These are phyloP conservation scores for Pyxicephalus adspersus DNA, from an alignment of 2,113 vertebrate species.

Conservation along the genomic window DNA sequence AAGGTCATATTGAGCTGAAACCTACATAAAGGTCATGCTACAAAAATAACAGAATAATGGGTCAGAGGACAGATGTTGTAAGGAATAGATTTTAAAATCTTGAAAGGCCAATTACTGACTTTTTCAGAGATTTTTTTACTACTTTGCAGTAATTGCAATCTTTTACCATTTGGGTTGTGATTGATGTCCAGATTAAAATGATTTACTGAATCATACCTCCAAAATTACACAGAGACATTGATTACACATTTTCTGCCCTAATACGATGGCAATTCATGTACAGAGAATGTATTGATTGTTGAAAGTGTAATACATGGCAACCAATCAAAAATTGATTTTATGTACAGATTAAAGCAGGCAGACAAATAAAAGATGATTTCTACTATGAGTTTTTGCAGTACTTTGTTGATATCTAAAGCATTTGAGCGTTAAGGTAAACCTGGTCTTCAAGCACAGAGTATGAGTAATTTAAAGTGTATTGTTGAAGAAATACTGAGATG, in stretches of 20 bases:
- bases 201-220: background rate
- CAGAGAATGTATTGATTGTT: too few relatives aligned
- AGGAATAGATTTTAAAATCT: background rate
- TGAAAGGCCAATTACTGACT: conserved; percentile 28
- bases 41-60: background rate
- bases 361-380: too few relatives aligned
- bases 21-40: background rate
- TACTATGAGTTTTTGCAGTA: too few relatives aligned
- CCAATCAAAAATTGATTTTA: too few relatives aligned
- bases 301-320: too few relatives aligned
- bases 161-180: background rate
- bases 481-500: too few relatives aligned
- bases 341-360: too few relatives aligned
- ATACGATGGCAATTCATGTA: too few relatives aligned
- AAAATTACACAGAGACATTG: background rate
- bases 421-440: too few relatives aligned
- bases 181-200: background rate
- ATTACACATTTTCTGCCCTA: background rate
- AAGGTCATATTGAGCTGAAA: too few relatives aligned
- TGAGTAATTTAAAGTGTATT: background rate
- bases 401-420: too few relatives aligned
- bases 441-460: too few relatives aligned
- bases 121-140: background rate
- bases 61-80: conserved; percentile 19
- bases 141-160: conserved; percentile 5